Conservation (phyloP, 1,140 invertebrate species). For the Caenorhabditis remanei region DNA sequence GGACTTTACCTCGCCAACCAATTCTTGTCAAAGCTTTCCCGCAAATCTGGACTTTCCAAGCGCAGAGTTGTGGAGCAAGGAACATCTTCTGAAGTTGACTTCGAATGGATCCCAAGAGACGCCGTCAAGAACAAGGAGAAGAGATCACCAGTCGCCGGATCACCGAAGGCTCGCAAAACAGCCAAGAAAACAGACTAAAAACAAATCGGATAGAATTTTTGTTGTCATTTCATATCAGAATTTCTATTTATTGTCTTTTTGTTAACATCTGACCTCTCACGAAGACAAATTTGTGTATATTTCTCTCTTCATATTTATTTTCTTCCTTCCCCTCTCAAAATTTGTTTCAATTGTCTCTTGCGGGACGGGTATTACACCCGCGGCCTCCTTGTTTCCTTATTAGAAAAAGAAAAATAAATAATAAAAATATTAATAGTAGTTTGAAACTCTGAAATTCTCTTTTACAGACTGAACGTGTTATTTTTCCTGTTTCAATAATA, state of each 20-base stretch:
- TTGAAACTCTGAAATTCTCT: background rate
- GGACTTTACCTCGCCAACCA: constrained; percentile 91
- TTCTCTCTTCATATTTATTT: constrained; percentile 36
- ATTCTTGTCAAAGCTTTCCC: constrained; percentile 82
- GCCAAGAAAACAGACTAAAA: constrained; percentile 62
- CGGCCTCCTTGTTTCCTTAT: background rate
- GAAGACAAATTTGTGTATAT: constrained; percentile 41
- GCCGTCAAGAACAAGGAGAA: constrained; percentile 81
- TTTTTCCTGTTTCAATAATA: background rate
- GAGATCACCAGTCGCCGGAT: constrained; percentile 63
- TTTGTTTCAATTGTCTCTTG: constrained; percentile 12
- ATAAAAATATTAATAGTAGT: constrained; percentile 25
- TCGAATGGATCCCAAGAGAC: constrained; percentile 95
- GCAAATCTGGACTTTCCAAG: constrained; percentile 80
- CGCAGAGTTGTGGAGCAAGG: constrained; percentile 83
- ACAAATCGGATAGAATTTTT: background rate
- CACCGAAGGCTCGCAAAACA: constrained; percentile 62
- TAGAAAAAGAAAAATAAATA: constrained; percentile 15
- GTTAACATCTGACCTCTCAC: background rate
- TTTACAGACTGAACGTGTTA: background rate
- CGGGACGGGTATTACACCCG: constrained; percentile 34
- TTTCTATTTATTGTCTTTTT: constrained; percentile 33
- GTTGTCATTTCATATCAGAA: background rate
- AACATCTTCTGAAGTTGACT: constrained; percentile 88
- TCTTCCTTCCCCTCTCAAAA: constrained; percentile 5